These are phyloP conservation scores for Notospermus geniculatus DNA, from an alignment of 1,140 invertebrate species.

Conservation along the genomic window DNA sequence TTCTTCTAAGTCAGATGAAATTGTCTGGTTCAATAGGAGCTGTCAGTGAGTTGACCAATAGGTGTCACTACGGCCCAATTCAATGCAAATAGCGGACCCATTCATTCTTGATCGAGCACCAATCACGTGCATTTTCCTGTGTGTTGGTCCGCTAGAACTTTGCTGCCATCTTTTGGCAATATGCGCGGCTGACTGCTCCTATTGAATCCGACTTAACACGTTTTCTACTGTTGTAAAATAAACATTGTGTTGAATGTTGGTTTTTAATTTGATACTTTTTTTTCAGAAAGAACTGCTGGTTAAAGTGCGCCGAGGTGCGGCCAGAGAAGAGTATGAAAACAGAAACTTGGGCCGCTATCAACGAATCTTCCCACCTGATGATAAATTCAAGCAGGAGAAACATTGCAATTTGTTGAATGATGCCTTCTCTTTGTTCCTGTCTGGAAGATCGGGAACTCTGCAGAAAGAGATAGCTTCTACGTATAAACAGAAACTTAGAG, in stretches of 20 bases:
- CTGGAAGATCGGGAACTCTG: conserved; percentile 37
- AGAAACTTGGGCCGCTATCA: conserved; percentile 49
- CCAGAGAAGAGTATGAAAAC: conserved; percentile 53
- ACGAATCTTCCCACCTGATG: conserved; percentile 53
- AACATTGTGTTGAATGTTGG: neutral
- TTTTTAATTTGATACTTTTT: neutral
- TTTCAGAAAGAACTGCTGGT: conserved; percentile 47
- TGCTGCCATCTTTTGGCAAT: too few relatives aligned
- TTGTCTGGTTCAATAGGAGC: too few relatives aligned
- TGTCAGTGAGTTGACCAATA: too few relatives aligned
- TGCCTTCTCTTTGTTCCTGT: conserved; percentile 39
- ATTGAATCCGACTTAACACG: too few relatives aligned
- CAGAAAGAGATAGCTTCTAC: conserved; percentile 49
- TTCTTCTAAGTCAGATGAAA: too few relatives aligned
- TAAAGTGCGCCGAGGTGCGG: conserved; percentile 39
- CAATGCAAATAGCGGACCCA: too few relatives aligned
- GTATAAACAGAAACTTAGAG: conserved; percentile 50
- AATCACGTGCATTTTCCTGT: too few relatives aligned
- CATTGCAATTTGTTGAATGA: conserved; percentile 31
- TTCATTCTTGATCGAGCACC: too few relatives aligned
- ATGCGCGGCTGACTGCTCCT: too few relatives aligned
- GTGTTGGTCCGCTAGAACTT: too few relatives aligned
- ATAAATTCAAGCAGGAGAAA: conserved; percentile 41
- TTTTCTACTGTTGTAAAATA: too few relatives aligned
- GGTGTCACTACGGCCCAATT: too few relatives aligned